Base-by-base conservation (phyloP, 2,888 invertebrate species). In the Andrena bicolor region DNA sequence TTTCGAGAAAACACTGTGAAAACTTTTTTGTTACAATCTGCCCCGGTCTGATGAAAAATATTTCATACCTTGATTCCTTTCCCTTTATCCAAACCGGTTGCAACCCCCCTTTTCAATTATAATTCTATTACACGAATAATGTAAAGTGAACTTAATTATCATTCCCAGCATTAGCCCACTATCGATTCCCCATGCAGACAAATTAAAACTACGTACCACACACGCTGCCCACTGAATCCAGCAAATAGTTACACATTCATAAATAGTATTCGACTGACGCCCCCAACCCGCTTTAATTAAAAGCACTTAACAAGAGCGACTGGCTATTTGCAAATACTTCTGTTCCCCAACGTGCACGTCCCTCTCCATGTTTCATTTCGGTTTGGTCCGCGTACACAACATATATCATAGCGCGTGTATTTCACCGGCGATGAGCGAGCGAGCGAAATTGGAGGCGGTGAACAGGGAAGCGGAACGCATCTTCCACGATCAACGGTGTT, bases 301-400 rank as follows among this genome's bases (percentile, higher is more conserved):
- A n/a, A 41, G 26, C 61, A 58, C 70, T 35, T 51, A 61, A 60
- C 66, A 16, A 35, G 58, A 63, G 72, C 73, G 73, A 41, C 63
- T 68, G 65, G 58, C 63, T 71, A 51, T 61, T 77, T 48, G 65
- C 66, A 78, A 76, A 80, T 77, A 70, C 65, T 77, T 70, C 70
- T 51, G 61, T 48, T 65, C 20, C 53, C 49, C 20, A 23, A 56
- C 41, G 26, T 10, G 10, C 48, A 2, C 53, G 20, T 6, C 53
- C 26, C 13, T 0, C 32, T 26, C 16, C 28, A n/a, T 61, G 20
- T 16, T 13, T 23, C 28, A 30, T 58, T 65, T 66, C 48, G 58
- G 58, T 26, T 32, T 28, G 7, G 41, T 35, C 73, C 2, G 48
- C 13, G 23, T 23, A 10, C 23, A 23, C 23, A 23, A 26, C 56